A percentile compares a stretch with the other conserved stretches of the same genome.
These are phyloP conservation scores for Salticus scenicus DNA, from an alignment of 2,888 invertebrate genomes.

Conservation along the genomic window DNA sequence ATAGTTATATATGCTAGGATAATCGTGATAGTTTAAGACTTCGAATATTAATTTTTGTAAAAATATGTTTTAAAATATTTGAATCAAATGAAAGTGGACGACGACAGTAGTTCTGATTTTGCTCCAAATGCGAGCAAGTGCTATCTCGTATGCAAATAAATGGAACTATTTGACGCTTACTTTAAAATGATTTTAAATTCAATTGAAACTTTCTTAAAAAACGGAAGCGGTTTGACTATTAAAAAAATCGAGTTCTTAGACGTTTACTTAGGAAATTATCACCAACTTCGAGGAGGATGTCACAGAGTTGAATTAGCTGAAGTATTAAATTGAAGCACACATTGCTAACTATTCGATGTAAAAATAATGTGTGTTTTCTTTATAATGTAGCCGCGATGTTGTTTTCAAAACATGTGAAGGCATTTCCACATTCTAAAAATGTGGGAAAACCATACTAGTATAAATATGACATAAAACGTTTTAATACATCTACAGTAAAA, in stretches of 20 bases:
- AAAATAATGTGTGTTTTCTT: slow-evolving; percentile 5
- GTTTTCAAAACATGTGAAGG: neutral
- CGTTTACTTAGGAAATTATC: neutral
- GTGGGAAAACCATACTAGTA: neutral
- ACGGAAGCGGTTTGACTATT: neutral
- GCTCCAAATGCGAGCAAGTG: neutral
- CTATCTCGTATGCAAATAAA: neutral
- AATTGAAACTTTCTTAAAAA: slow-evolving; percentile 4
- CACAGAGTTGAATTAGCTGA: neutral
- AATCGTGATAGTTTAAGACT: no score
- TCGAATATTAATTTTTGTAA: no score
- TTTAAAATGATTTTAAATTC: neutral
- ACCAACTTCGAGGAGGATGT: neutral
- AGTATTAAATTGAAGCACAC: neutral
- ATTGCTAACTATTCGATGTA: neutral
- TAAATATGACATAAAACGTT: slow-evolving; percentile 17
- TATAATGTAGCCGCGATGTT: neutral
- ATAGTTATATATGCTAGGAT: no score
- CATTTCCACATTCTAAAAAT: no score
- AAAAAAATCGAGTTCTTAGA: neutral
- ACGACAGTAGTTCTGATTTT: no score
- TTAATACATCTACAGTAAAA: neutral
- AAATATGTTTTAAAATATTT: no score
- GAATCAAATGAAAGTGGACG: no score
- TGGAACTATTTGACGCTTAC: neutral